Evolutionary conservation across 2,888 invertebrate species (phyloP).

Genomic region (Noctua comes): DNA sequence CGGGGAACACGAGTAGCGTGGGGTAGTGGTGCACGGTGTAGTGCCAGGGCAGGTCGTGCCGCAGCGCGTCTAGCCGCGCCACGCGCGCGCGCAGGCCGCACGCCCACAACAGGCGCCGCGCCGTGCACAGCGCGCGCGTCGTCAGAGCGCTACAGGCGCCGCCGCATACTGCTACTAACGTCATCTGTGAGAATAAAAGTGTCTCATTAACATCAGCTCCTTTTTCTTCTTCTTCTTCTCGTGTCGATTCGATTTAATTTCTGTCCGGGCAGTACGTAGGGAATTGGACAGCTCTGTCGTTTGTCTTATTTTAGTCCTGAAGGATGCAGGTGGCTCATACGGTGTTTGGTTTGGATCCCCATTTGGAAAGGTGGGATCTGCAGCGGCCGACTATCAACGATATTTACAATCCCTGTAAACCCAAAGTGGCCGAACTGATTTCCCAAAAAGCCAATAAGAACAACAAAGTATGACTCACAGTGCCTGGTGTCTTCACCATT

Average conservation of each 20-base stretch:
- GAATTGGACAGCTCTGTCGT: background rate
- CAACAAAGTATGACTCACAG: constrained; percentile 83
- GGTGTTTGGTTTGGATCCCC: background rate
- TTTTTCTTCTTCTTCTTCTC: background rate
- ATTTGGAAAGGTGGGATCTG: background rate
- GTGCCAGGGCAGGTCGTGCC: constrained; percentile 97
- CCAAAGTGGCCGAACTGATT: background rate
- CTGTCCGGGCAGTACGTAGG: background rate
- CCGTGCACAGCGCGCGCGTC: constrained; percentile 92
- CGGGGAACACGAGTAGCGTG: constrained; percentile 94
- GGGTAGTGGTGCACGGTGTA: constrained; percentile 95
- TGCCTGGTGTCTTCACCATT: constrained; percentile 90
- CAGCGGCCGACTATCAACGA: background rate
- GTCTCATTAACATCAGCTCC: background rate
- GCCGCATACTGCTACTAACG: constrained; percentile 93
- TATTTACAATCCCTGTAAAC: background rate
- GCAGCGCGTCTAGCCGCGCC: constrained; percentile 94
- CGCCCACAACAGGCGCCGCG: constrained; percentile 91
- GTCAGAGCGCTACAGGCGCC: constrained; percentile 94
- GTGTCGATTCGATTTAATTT: background rate
- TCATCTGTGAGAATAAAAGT: constrained; percentile 89
- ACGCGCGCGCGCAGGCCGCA: constrained; percentile 82
- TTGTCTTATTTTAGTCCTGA: background rate
- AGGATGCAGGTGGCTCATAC: background rate
- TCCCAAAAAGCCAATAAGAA: background rate